Base-by-base conservation (phyloP, 2,797 vertebrate genomes). In the Vireo griseus region DNA sequence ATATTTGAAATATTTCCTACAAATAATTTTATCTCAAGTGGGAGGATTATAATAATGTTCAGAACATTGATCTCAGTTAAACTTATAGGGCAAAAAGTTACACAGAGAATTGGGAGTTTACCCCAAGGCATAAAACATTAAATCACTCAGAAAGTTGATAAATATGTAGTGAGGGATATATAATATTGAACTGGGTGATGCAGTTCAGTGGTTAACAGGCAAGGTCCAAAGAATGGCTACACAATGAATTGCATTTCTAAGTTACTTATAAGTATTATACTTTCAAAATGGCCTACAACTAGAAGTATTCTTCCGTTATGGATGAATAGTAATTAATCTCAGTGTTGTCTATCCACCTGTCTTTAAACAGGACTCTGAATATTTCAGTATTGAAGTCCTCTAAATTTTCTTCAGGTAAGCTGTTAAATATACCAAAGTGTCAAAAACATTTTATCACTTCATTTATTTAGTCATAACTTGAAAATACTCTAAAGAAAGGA, bases 11-110 rank as follows among this genome's bases (percentile, higher is more conserved):
- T 81, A 72, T 73, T 92, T 91, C 74, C 91, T 74, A 51, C 63
- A 85, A 96, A 96, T 94, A 84, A 88, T 90, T 96, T 84, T 93
- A 45, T 86, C 59, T 86, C 14, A 4, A 80, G 72, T 88, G 75
- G 88, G 78, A 92, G 69, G 54, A 91, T 88, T 87, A 88, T 62
- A 78, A 78, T 79, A 73, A 71, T 22, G 44, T 91, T 92, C 81
- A 72, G 76, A 76, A 83, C 39, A 83, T 75, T 81, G 79, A 86
- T 75, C 67, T 86, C 69, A 61, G 69, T 66, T 86, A 83, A 95
- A 80, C 33, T 90, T 58, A 33, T 4, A 83, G 47, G 54, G n/a
- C 16, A 91, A 93, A 86, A 89, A 85, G 71, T 67, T 62, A n/a
- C 33, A 75, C 44, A 59, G 54, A 69, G 66, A 62, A 69, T 13